phyloP scores from a whole-genome alignment of 1,140 invertebrate genomes.

The Physella acuta region DNA sequence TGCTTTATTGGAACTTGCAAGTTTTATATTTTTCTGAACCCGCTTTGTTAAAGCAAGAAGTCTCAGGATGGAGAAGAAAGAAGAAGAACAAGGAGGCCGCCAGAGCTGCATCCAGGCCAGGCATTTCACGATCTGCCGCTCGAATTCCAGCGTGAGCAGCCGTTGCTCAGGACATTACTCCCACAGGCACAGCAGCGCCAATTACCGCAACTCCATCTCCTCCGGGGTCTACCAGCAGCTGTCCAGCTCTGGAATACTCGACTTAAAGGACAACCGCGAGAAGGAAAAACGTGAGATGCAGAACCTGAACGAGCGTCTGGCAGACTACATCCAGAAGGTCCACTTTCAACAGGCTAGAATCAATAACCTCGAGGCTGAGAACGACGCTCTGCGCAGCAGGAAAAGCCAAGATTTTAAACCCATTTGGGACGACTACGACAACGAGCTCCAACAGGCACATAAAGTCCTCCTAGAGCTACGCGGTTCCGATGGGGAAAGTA shows the following conservation, averaged over 20 bases:
- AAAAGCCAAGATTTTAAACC: slow-evolving; percentile 31
- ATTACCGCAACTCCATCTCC: not conserved
- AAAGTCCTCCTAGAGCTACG: slow-evolving; percentile 42
- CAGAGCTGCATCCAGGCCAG: slow-evolving; percentile 2
- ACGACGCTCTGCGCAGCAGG: slow-evolving; percentile 50
- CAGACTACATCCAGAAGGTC: slow-evolving; percentile 64
- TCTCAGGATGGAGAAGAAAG: no score
- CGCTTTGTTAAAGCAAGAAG: no score
- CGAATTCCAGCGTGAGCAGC: not conserved
- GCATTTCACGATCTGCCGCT: slow-evolving; percentile 19
- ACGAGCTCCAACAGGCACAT: slow-evolving; percentile 38
- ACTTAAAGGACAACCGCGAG: slow-evolving; percentile 59
- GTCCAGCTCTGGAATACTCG: slow-evolving; percentile 53
- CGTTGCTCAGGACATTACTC: not conserved
- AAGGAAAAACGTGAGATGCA: slow-evolving; percentile 64
- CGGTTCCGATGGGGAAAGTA: slow-evolving; percentile 34
- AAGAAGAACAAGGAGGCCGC: slow-evolving; percentile 7
- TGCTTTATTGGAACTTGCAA: no score
- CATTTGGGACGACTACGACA: slow-evolving; percentile 41
- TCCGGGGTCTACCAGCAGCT: slow-evolving; percentile 46
- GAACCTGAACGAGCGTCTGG: slow-evolving; percentile 63
- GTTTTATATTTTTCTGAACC: no score
- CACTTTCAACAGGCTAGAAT: slow-evolving; percentile 64
- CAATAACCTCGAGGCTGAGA: slow-evolving; percentile 61
- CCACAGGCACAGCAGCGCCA: not conserved